These are phyloP conservation scores for Gymnosoma rotundatum DNA, from an alignment of 2,888 invertebrate species.

Conservation along the genomic window DNA sequence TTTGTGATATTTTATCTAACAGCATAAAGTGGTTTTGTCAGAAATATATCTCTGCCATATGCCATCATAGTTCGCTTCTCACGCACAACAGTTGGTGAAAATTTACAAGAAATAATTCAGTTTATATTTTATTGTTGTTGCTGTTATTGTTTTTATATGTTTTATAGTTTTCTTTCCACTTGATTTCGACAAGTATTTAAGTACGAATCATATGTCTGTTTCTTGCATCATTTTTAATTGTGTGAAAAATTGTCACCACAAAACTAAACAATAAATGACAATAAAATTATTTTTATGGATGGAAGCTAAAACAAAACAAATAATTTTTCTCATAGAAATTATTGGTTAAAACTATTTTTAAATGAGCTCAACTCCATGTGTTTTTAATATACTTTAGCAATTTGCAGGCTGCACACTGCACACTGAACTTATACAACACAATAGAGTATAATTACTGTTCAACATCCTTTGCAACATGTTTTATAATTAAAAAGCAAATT, in stretches of 20 bases:
- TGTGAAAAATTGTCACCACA: conserved; percentile 71
- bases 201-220: background rate
- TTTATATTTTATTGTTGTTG: conserved; percentile 9
- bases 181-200: conserved; percentile 7
- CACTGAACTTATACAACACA: background rate
- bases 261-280: conserved; percentile 59
- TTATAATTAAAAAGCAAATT: background rate
- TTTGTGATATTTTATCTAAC: conserved; percentile 49
- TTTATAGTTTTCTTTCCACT: conserved; percentile 22
- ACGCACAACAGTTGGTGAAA: conserved; percentile 59
- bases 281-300: conserved; percentile 45
- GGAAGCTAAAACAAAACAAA: background rate
- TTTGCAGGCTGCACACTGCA: background rate
- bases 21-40: conserved; percentile 63
- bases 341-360: conserved; percentile 41
- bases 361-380: conserved; percentile 27
- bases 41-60: conserved; percentile 51
- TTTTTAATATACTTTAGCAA: conserved; percentile 10
- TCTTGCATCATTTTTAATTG: conserved; percentile 67
- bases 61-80: conserved; percentile 66
- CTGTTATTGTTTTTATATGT: background rate
- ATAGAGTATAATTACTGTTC: background rate
- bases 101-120: conserved; percentile 42
- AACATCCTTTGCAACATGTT: conserved; percentile 48
- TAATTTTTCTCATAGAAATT: conserved; percentile 50